Percentiles rank a stretch among this genome's conserved stretches.
Conservation (phyloP, 2,113 vertebrate species). For the Psilopsiagon aymara region DNA sequence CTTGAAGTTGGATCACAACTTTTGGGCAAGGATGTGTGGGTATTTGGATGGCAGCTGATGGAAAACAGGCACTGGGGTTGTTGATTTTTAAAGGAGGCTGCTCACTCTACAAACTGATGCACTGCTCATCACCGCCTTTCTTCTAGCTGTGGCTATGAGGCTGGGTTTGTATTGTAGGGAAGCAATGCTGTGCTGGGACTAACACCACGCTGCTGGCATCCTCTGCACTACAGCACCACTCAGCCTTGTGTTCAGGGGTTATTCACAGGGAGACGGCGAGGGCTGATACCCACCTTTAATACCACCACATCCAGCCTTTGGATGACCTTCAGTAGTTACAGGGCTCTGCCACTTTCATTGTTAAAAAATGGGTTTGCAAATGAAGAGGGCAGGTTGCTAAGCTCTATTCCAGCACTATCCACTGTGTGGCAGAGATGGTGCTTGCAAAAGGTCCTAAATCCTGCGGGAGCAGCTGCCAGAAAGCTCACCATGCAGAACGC, state of each 20-base stretch:
- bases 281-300: background rate
- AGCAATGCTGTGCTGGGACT: rapidly evolving
- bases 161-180: background rate
- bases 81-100: background rate
- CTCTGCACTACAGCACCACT: rapidly evolving
- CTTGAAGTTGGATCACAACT: background rate
- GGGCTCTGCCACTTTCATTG: background rate
- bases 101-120: background rate
- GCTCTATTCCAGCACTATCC: background rate
- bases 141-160: background rate
- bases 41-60: background rate
- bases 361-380: background rate
- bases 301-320: rapidly evolving
- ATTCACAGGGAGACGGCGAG: background rate
- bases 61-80: background rate
- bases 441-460: background rate
- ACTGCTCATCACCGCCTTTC: rapidly evolving
- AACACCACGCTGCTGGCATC: background rate
- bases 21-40: background rate
- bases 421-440: background rate
- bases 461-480: background rate
- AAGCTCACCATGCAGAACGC: rapidly evolving
- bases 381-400: background rate
- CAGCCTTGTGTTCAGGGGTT: background rate
- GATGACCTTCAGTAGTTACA: background rate